A percentile compares a stretch with the other conserved stretches of the same genome.
Conservation (phyloP, 2,113 vertebrate genomes). For the Capricornis sumatraensis region DNA sequence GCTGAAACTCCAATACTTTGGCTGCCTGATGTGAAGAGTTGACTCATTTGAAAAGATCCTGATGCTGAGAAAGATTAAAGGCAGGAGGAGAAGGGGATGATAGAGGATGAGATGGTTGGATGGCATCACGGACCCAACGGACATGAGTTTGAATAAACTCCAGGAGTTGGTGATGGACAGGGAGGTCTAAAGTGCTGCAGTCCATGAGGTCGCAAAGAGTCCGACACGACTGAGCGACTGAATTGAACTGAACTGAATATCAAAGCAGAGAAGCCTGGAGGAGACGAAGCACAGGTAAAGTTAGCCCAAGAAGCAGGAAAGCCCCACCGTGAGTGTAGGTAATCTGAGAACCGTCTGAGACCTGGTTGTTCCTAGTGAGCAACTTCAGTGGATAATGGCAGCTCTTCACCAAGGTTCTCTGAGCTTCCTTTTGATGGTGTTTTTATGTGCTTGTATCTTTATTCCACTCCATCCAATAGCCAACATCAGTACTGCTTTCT, state of each 20-base stretch:
- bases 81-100: not conserved
- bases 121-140: not conserved
- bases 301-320: not conserved
- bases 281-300: not conserved
- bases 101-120: not conserved
- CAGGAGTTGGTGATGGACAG: not conserved
- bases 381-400: rapidly evolving
- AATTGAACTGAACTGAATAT: not conserved
- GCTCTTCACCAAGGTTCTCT: rapidly evolving
- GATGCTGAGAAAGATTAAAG: not conserved
- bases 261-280: rapidly evolving
- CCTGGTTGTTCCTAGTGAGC: rapidly evolving
- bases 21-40: rapidly evolving
- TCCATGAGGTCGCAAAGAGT: not conserved
- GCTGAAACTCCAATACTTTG: not conserved
- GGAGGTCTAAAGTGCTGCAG: not conserved
- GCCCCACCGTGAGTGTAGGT: rapidly evolving
- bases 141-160: not conserved
- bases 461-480: not conserved
- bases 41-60: not conserved
- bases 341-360: not conserved
- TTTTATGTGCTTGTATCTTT: not conserved
- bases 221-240: rapidly evolving
- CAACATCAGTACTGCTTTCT: not conserved
- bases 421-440: not conserved